phyloP scores from a whole-genome alignment of 2,888 invertebrate species.

The Ectropis crepuscularia region DNA sequence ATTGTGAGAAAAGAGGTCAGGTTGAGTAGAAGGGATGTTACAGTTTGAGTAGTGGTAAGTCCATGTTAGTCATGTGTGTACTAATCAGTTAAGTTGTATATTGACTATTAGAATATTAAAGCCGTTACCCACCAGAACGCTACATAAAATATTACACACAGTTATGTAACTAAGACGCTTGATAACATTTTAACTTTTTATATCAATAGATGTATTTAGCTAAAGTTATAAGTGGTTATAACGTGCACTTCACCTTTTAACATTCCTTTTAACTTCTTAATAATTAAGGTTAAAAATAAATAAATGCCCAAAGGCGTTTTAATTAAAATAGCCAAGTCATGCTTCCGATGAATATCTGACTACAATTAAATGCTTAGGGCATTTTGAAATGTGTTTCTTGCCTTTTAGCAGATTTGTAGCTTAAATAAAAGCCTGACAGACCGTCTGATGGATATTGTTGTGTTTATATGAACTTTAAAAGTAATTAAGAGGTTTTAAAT shows the following conservation, averaged over 20 bases:
- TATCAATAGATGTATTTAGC: too few species aligned
- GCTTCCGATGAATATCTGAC: conserved; percentile 60
- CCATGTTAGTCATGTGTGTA: too few species aligned
- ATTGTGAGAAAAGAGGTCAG: too few species aligned
- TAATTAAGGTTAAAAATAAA: conserved; percentile 50
- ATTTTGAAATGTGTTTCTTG: conserved; percentile 61
- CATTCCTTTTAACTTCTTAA: conserved; percentile 33
- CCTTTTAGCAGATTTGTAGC: conserved; percentile 62
- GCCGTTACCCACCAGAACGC: too few species aligned
- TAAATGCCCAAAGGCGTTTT: conserved; percentile 44
- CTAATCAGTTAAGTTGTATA: too few species aligned
- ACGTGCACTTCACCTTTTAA: conserved; percentile 12
- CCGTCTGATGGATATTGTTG: conserved; percentile 45
- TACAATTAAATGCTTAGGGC: conserved; percentile 65
- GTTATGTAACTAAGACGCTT: too few species aligned
- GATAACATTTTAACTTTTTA: too few species aligned
- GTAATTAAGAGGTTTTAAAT: not conserved
- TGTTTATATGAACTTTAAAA: not conserved
- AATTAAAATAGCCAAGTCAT: conserved; percentile 76
- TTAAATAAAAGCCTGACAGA: conserved; percentile 63
- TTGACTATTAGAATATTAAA: too few species aligned
- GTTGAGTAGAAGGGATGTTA: too few species aligned
- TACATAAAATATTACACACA: too few species aligned
- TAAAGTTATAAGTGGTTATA: too few species aligned
- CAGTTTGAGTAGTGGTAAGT: too few species aligned